Evolutionary conservation across 2,797 vertebrate species (phyloP).

Genomic region (Protonibea diacanthus): DNA sequence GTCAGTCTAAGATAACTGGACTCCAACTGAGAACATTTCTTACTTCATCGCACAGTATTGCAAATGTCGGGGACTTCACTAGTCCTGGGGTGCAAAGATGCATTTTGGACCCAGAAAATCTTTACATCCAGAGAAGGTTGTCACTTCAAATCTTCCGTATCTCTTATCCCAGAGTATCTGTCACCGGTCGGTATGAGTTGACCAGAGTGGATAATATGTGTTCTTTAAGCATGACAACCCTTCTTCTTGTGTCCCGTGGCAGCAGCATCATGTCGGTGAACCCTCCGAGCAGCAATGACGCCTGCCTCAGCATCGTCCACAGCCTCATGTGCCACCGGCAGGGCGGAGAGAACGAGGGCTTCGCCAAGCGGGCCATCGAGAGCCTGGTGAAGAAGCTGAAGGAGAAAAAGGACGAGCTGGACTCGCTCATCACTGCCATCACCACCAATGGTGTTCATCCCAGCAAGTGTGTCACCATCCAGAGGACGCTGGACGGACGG

Average conservation of each 20-base stretch:
- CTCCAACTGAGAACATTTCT: neutral
- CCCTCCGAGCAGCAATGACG: conserved; percentile 86
- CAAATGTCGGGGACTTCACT: neutral
- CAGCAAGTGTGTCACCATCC: conserved; percentile 90
- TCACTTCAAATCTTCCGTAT: neutral
- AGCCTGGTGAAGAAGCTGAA: conserved; percentile 91
- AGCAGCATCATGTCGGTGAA: conserved; percentile 84
- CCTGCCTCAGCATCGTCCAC: conserved; percentile 90
- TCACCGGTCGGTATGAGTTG: neutral
- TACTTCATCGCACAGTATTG: neutral
- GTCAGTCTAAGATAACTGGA: neutral
- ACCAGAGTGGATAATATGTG: neutral
- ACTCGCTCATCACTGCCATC: conserved; percentile 89
- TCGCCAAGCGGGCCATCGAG: conserved; percentile 90
- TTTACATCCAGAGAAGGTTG: neutral
- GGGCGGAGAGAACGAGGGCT: conserved; percentile 89
- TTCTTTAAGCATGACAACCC: neutral
- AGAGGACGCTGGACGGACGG: conserved; percentile 88
- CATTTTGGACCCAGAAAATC: neutral
- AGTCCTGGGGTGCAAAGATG: neutral
- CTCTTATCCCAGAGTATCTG: neutral
- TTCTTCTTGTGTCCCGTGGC: conserved; percentile 19
- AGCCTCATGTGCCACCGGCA: conserved; percentile 91
- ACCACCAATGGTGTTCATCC: conserved; percentile 90
- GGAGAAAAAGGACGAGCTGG: conserved; percentile 90